Evolutionary conservation across 2,113 vertebrate species (phyloP).

Genomic region (Tenebrosternarchus preto): DNA sequence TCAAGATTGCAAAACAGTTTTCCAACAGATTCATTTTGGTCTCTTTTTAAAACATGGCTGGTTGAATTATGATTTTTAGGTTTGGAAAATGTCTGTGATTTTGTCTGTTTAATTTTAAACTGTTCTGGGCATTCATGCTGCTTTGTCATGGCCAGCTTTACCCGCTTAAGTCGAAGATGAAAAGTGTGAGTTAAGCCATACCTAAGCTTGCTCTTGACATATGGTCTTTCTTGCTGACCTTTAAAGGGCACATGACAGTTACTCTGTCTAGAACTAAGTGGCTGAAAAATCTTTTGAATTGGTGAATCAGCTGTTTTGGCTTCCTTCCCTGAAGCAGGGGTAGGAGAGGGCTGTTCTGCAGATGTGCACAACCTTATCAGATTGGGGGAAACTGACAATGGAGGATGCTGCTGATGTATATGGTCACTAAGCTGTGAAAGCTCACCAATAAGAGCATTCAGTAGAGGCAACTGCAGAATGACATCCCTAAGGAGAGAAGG

Average conservation of each 20-base stretch:
- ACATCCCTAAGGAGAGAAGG: slow-evolving; percentile 51
- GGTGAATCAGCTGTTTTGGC: slow-evolving; percentile 20
- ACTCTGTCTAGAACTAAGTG: slow-evolving; percentile 34
- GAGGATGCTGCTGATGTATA: slow-evolving; percentile 49
- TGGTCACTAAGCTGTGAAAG: slow-evolving; percentile 76
- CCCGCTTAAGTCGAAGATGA: slow-evolving; percentile 78
- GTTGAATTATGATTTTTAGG: slow-evolving; percentile 16
- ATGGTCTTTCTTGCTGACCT: slow-evolving; percentile 44
- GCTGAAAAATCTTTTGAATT: slow-evolving; percentile 17
- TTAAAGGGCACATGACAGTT: slow-evolving; percentile 12
- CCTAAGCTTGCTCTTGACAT: slow-evolving; percentile 68
- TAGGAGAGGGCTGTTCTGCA: slow-evolving; percentile 13
- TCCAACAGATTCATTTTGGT: slow-evolving; percentile 66
- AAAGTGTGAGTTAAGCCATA: slow-evolving; percentile 86
- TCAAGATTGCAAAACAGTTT: slow-evolving; percentile 62
- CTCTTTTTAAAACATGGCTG: slow-evolving; percentile 46
- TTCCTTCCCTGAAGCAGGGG: neutral
- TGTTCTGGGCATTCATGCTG: slow-evolving; percentile 74
- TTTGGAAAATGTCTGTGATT: neutral
- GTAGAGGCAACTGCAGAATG: slow-evolving; percentile 78
- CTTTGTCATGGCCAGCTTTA: slow-evolving; percentile 66
- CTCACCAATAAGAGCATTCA: slow-evolving; percentile 85
- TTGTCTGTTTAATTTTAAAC: slow-evolving; percentile 37
- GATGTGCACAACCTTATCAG: slow-evolving; percentile 71
- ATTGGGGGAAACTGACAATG: slow-evolving; percentile 60